These are phyloP conservation scores for Nylanderia fulva DNA, from an alignment of 1,140 invertebrate species.

Conservation along the genomic window DNA sequence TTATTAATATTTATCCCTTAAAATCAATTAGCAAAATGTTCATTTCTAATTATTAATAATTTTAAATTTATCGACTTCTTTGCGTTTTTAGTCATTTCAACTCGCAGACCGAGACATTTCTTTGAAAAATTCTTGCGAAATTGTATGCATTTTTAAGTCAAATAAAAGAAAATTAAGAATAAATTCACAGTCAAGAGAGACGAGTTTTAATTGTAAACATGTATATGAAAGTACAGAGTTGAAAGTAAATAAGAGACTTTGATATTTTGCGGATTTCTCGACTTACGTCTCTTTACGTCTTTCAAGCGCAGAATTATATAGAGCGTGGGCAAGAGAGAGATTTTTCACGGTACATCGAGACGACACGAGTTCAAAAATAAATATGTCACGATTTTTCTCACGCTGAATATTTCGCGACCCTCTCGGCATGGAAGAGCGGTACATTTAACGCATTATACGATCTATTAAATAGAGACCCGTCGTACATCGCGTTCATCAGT, in stretches of 20 bases:
- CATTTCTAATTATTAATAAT: neutral
- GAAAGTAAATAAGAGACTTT: neutral
- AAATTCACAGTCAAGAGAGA: neutral
- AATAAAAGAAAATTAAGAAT: neutral
- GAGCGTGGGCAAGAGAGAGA: neutral
- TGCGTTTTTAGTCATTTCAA: neutral
- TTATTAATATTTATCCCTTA: neutral
- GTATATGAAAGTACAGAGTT: neutral
- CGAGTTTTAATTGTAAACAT: neutral
- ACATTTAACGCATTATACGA: constrained; percentile 52
- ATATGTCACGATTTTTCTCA: constrained; percentile 14
- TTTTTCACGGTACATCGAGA: neutral
- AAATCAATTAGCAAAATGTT: neutral
- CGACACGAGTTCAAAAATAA: constrained; percentile 37
- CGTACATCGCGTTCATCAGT: constrained; percentile 12
- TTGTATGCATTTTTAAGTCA: neutral
- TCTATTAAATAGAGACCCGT: constrained; percentile 53
- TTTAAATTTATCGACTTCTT: neutral
- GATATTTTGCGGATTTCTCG: neutral
- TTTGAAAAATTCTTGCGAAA: neutral
- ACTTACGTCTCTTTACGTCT: neutral
- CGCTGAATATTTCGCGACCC: constrained; percentile 54
- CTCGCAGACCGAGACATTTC: neutral
- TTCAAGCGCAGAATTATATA: constrained; percentile 3
- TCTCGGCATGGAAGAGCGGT: constrained; percentile 27